Evolutionary conservation across 2,113 vertebrate genomes (phyloP).

Genomic region (Pteruthius melanotis): DNA sequence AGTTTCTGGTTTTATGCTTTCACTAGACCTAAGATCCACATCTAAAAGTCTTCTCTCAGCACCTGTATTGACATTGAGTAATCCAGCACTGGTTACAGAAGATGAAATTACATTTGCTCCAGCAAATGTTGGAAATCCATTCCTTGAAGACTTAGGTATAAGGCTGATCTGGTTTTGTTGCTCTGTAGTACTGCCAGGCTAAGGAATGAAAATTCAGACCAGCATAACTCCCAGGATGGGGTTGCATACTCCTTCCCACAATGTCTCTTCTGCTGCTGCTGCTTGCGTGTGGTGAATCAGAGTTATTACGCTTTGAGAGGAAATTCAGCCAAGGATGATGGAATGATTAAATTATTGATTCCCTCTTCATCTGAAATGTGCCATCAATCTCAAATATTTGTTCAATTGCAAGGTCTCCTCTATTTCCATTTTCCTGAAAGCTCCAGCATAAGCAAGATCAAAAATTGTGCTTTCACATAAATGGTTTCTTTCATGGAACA

Average conservation of each 20-base stretch:
- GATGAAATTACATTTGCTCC: background rate
- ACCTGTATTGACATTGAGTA: background rate
- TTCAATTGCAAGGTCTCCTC: background rate
- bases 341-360: constrained; percentile 44
- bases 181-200: background rate
- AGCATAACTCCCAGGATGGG: background rate
- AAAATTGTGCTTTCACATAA: background rate
- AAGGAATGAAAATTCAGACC: background rate
- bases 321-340: background rate
- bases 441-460: background rate
- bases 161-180: background rate
- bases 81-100: background rate
- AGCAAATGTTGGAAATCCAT: background rate
- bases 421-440: constrained; percentile 23
- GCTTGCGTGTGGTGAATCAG: background rate
- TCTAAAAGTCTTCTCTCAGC: background rate
- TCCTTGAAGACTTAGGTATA: background rate
- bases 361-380: background rate
- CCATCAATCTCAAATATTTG: constrained; percentile 12
- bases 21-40: background rate
- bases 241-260: background rate
- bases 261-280: background rate
- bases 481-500: background rate
- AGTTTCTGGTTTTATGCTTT: background rate
- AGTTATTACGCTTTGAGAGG: background rate